phyloP scores from a whole-genome alignment of 2,797 vertebrate species.

The Todus mexicanus region DNA sequence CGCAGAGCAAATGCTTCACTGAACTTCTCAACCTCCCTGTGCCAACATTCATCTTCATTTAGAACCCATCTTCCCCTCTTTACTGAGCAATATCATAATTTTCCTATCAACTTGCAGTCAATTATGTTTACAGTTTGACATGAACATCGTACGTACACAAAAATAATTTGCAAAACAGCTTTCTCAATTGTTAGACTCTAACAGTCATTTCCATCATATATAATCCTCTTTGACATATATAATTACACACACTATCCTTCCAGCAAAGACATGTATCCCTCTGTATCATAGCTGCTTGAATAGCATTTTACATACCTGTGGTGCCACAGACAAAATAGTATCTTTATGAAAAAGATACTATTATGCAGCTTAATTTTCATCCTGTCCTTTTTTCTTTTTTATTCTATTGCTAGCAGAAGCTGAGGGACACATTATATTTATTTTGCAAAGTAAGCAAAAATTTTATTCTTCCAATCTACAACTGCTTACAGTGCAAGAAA shows the following conservation, averaged over 20 bases:
- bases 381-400: not conserved
- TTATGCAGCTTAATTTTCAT: not conserved
- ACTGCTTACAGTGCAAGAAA: not conserved
- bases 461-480: not conserved
- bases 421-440: not conserved
- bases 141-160: not conserved
- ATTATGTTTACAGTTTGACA: conserved; percentile 11
- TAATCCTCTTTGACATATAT: not conserved
- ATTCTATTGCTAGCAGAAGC: not conserved
- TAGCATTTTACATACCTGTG: not conserved
- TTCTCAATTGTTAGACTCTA: not conserved
- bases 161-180: conserved; percentile 42
- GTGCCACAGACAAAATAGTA: not conserved
- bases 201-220: not conserved
- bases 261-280: not conserved
- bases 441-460: not conserved
- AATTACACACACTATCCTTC: not conserved
- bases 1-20: not conserved
- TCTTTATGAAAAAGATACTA: not conserved
- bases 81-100: conserved; percentile 20
- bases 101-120: conserved; percentile 24
- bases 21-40: conserved; percentile 1
- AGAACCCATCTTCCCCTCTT: conserved; percentile 45
- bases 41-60: conserved; percentile 58
- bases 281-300: not conserved